Conservation (phyloP, 1,140 invertebrate genomes). For the Trissolcus basalis region DNA sequence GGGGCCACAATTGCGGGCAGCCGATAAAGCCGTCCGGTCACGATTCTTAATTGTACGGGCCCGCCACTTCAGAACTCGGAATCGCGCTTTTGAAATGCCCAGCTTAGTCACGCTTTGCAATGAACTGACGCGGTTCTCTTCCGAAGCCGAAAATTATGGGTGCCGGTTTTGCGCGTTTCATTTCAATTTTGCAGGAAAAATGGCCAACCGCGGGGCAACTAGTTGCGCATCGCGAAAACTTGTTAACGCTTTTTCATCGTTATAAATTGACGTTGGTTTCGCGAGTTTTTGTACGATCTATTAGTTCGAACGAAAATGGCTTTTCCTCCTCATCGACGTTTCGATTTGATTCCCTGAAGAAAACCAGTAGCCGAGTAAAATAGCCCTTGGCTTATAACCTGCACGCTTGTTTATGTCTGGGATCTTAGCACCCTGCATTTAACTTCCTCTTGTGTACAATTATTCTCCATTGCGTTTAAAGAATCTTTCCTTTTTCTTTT, state of each 20-base stretch:
- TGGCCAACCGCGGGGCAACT: too few species aligned
- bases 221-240: too few species aligned
- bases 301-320: too few species aligned
- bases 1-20: slow-evolving; percentile 34
- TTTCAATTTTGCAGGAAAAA: too few species aligned
- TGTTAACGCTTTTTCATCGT: too few species aligned
- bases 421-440: slow-evolving; percentile 48
- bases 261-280: background rate
- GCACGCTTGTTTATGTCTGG: slow-evolving; percentile 43
- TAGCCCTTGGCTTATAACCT: slow-evolving; percentile 45
- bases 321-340: background rate
- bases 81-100: slow-evolving; percentile 58
- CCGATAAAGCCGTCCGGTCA: slow-evolving; percentile 62
- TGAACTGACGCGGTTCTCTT: slow-evolving; percentile 55
- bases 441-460: slow-evolving; percentile 19
- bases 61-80: slow-evolving; percentile 53
- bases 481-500: background rate
- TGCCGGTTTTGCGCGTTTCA: too few species aligned
- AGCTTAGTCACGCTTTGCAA: slow-evolving; percentile 73
- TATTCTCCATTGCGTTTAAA: background rate
- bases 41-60: slow-evolving; percentile 67
- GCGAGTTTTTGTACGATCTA: too few species aligned
- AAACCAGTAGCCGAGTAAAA: slow-evolving; percentile 38
- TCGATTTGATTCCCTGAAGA: slow-evolving; percentile 31
- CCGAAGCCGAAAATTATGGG: background rate